Percentiles rank a stretch among this genome's conserved stretches.
phyloP scores from a whole-genome alignment of 2,113 vertebrate genomes.

The Okapia johnstoni region DNA sequence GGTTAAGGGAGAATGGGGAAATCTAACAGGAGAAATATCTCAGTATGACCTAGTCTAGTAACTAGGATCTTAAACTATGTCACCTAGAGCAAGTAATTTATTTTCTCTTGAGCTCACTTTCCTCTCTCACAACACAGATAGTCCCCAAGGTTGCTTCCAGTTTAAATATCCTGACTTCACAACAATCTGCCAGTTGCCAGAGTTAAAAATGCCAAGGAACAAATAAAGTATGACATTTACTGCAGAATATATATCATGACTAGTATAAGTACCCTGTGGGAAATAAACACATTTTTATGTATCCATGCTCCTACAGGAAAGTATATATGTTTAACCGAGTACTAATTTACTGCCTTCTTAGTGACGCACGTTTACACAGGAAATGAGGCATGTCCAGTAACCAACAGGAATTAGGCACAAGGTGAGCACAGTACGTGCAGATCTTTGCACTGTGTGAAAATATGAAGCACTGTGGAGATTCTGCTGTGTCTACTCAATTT shows the following conservation, averaged over 20 bases:
- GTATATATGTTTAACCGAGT: neutral
- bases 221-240: neutral
- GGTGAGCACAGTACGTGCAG: neutral
- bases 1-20: neutral
- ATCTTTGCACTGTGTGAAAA: neutral
- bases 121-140: neutral
- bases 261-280: neutral
- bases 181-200: neutral
- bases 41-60: neutral
- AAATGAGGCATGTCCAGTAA: conserved; percentile 33
- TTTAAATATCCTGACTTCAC: conserved; percentile 37
- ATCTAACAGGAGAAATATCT: neutral
- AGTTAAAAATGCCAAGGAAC: conserved; percentile 11
- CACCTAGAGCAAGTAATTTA: neutral
- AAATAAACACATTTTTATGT: conserved; percentile 35
- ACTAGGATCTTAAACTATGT: neutral
- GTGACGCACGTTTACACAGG: conserved; percentile 28
- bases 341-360: conserved; percentile 26
- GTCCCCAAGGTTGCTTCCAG: neutral
- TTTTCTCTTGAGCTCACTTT: neutral
- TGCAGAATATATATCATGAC: neutral
- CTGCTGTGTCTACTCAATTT: neutral
- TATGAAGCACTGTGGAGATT: neutral
- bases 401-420: neutral
- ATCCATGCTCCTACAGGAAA: conserved; percentile 11